Base-by-base conservation (phyloP, 1,140 invertebrate species). In the Heliconius congener region DNA sequence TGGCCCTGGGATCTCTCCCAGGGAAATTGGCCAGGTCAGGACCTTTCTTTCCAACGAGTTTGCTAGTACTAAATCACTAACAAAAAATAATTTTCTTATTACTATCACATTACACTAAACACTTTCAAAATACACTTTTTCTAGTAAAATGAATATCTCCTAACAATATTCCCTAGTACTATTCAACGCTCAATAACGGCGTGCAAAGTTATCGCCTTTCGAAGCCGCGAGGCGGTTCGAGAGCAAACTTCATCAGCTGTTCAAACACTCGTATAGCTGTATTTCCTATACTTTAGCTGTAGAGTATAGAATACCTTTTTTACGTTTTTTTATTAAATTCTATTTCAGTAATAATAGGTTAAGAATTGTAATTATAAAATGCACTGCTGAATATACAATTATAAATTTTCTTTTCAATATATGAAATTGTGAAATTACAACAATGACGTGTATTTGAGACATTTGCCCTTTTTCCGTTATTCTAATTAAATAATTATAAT, bases 221-320 rank as follows among this genome's bases (percentile, higher is more conserved):
- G 60, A 76, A 46, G 60, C 75, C 75, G 60, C 75, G 37, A 76
- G 75, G 75, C 75, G 52, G 75, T 76, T 76, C 66, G 60, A 76
- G 55, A 76, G 42, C 75, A 76, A 76, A 76, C 75, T 76, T 76
- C 75, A 76, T 76, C 75, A 76, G 66, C 60, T 76, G 75, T 76
- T 70, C 75, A 76, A 76, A 76, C 75, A 76, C 39, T 66, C 57
- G 55, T 70, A 70, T 52, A 70, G 57, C n/a, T 71, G 60, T 46
- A 76, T 76, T 76, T 76, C 60, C 18, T 76, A 71, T 71, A 34
- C 71, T 71, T 71, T 71, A 71, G 34, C 34, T 71, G 19, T 71
- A 39, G 0, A 66, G 57, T 30, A 66, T 66, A 16, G 57, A 6
- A 19, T 18, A 66, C 30, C 60, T 19, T 30, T 55, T 75, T 55